Base-by-base conservation (phyloP, 1,140 invertebrate genomes). In the Heliconius hermathena region DNA sequence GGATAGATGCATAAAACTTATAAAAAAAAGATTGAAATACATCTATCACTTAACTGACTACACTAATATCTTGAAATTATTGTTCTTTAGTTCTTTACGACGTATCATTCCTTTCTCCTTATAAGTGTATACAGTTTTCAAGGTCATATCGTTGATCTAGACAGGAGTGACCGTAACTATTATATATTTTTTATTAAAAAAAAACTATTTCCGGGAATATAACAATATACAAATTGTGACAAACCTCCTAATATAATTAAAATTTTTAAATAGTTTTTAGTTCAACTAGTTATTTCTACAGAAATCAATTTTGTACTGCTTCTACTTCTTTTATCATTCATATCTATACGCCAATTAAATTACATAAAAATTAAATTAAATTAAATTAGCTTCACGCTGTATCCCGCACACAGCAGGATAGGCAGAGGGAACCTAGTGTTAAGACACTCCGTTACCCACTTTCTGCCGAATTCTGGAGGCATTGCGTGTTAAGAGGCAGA, bases 281-380 rank as follows among this genome's bases (percentile, higher is more conserved):
- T 20, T 8, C 9, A 60, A 26, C n/a, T 60, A 60, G 2, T 22
- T 60, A 60, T 8, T 60, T 22, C 9, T 22, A 60, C 20, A 60
- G 20, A 60, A 20, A 60, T 60, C 54, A 22, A 60, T 22, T 60
- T 60, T 3, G n/a, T 22, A 26, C 4, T 6, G 26, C 9, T 29
- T 29, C 22, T 66, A 66, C 3, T 66, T 29, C 1, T 66, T 13
- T 66, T 66, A 66, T 66, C 60, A 16, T 2, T 66, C 26, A 29
- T 29, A 26, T 66, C 60, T 66, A 29, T 66, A 66, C 60, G 4
- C 26, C 22, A 66, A 29, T 77, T 29, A 41, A 26, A 76, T 76
- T 73, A 76, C 52, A 76, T 76, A n/a, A n/a, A n/a, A n/a, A n/a
- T n/a, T n/a, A n/a, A n/a, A n/a, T n/a, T n/a, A n/a, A n/a, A n/a